Base-by-base conservation (phyloP, 2,797 vertebrate species). In the Channallabes apus region DNA sequence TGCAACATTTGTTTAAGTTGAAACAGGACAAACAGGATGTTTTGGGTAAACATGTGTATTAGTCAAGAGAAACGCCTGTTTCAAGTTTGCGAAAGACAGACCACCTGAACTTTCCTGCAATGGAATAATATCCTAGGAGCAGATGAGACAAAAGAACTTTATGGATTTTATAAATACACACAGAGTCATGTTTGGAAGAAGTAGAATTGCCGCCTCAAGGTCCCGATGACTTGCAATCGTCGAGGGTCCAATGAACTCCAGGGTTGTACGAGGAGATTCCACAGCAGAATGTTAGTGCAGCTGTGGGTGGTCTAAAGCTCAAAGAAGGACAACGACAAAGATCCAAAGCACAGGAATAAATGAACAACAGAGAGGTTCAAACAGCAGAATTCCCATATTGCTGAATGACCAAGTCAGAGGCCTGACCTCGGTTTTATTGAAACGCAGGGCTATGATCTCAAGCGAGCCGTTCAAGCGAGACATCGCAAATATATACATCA, bases 311-410 rank as follows among this genome's bases (percentile, higher is more conserved):
- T 86, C 80, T 35, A 35, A 62, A 86, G 41, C 59, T 82, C n/a
- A 82, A 69, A 77, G 78, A 59, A 85, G 65, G 75, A 73, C 86
- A 56, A 24, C 11, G 78, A 68, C 86, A 84, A 65, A 84, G 67
- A 80, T 83, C 20, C 35, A 82, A 85, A 64, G 78, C 64, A 14
- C 35, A 54, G 29, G 56, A 65, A 51, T 76, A 76, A 84, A 84
- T 84, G 41, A 75, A 54, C 59, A 84, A 76, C 72, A 84, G 82
- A 84, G 72, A 17, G 58, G 41, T 73, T 64, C 38, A 54, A 83
- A 64, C 32, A 41, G 79, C 79, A 51, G 15, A 67, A 67, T 54
- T 51, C 24, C 17, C 61, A 22, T 80, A 46, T 80, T 80, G 38
- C n/a, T 65, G 78, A 51, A 65, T 80, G 79, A 80, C 79, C 79